Evolutionary conservation across 2,113 vertebrate species (phyloP).

Genomic region (Neopipo cinnamomea): DNA sequence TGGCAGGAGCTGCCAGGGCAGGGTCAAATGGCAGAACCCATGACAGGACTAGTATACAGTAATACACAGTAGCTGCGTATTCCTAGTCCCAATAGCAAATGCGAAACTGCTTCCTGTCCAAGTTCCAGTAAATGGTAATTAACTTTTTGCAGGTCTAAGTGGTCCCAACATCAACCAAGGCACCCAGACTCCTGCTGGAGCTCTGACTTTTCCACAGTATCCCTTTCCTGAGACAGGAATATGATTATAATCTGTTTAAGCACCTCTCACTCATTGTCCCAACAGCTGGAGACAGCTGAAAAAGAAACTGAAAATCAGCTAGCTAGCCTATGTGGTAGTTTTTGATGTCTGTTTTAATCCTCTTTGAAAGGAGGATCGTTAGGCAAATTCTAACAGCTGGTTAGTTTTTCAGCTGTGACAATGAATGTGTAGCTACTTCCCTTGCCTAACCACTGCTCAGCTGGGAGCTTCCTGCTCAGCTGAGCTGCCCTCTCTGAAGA

Average conservation of each 20-base stretch:
- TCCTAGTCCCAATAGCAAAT: not conserved
- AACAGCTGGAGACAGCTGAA: not conserved
- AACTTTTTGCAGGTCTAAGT: not conserved
- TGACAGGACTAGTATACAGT: not conserved
- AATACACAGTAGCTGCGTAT: not conserved
- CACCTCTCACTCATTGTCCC: not conserved
- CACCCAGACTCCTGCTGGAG: not conserved
- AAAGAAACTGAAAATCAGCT: not conserved
- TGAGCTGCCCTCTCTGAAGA: not conserved
- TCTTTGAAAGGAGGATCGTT: not conserved
- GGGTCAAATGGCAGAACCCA: fast-evolving
- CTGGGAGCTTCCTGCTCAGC: not conserved
- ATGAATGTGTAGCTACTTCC: not conserved
- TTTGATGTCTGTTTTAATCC: not conserved
- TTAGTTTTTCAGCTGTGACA: not conserved
- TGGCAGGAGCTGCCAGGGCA: not conserved
- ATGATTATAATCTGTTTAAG: not conserved
- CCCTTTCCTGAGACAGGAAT: not conserved
- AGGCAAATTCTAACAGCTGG: not conserved
- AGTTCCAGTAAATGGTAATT: not conserved
- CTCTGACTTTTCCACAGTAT: not conserved
- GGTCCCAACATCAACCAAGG: not conserved
- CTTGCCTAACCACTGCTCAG: not conserved
- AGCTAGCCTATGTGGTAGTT: not conserved
- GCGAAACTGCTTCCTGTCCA: not conserved